These are phyloP conservation scores for Bathynomus jamesi DNA, from an alignment of 1,140 invertebrate species.

Conservation along the genomic window DNA sequence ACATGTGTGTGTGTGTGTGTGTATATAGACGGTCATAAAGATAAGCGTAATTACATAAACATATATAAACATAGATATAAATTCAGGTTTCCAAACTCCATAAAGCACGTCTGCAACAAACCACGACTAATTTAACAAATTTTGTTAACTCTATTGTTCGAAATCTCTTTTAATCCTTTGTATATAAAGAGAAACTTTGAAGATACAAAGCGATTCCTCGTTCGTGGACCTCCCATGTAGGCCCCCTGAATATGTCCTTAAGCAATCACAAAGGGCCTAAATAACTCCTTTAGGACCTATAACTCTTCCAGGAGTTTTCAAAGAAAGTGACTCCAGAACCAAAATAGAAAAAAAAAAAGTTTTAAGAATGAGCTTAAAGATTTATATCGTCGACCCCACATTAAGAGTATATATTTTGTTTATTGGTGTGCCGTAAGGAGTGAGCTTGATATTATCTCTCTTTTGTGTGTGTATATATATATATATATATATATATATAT, in stretches of 20 bases:
- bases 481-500: conserved; percentile 3
- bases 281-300: background rate
- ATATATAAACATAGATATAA: background rate
- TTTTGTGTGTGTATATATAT: background rate
- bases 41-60: background rate
- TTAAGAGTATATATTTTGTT: no score
- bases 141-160: background rate
- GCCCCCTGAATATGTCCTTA: background rate
- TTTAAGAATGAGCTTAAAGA: no score
- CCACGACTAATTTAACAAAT: background rate
- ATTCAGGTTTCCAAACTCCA: background rate
- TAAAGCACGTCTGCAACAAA: background rate
- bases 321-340: background rate
- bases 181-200: no score
- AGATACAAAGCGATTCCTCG: background rate
- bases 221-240: background rate
- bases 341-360: background rate
- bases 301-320: background rate
- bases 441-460: no score
- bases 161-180: background rate
- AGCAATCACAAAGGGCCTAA: background rate
- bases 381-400: no score
- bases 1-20: background rate
- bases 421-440: no score
- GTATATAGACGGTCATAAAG: background rate